Evolutionary conservation across 2,888 invertebrate species (phyloP).

Genomic region (Vandiemenella viatica): DNA sequence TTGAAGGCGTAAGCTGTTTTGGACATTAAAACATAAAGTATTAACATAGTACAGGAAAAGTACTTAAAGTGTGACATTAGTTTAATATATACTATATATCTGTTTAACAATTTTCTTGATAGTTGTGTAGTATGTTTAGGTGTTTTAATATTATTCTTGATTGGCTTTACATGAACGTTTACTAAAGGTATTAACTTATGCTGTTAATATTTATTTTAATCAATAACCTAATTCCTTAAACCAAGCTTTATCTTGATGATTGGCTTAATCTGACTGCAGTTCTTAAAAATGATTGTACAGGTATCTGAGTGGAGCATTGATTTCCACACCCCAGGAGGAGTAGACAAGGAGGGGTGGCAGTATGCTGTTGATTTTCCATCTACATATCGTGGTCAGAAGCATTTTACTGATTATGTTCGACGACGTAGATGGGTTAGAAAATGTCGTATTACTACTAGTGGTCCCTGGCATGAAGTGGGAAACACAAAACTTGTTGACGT

Average conservation of each 20-base stretch:
- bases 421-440: conserved; percentile 70
- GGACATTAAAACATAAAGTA: too few relatives aligned
- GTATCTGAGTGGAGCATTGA: conserved; percentile 86
- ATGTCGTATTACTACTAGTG: conserved; percentile 65
- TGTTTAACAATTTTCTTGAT: too few relatives aligned
- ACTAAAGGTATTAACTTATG: too few relatives aligned
- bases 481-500: conserved; percentile 71
- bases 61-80: too few relatives aligned
- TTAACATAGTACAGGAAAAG: too few relatives aligned
- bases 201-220: background rate
- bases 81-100: too few relatives aligned
- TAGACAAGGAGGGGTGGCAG: conserved; percentile 87
- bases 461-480: conserved; percentile 81
- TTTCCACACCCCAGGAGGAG: conserved; percentile 76
- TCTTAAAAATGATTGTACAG: conserved; percentile 25
- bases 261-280: too few relatives aligned
- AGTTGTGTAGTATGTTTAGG: too few relatives aligned
- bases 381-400: conserved; percentile 68
- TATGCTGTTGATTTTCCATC: conserved; percentile 86
- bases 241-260: background rate
- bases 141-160: too few relatives aligned
- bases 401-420: conserved; percentile 78
- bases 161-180: too few relatives aligned
- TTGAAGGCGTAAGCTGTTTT: too few relatives aligned
- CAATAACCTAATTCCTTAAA: background rate